Base-by-base conservation (phyloP, 2,797 vertebrate genomes). In the Florisuga fusca region DNA sequence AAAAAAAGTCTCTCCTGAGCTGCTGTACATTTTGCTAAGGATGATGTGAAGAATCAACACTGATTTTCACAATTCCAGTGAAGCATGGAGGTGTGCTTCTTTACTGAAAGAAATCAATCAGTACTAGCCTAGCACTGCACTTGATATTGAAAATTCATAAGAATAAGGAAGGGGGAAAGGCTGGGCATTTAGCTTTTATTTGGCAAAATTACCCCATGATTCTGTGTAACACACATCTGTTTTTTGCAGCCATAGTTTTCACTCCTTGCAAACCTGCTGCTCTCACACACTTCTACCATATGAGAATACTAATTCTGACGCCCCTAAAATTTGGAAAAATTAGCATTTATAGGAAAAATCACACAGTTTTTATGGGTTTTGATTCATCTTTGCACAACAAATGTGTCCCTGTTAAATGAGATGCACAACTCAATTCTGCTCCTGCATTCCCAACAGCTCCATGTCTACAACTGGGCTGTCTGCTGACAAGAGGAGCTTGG, bases 401-500 rank as follows among this genome's bases (percentile, higher is more conserved):
- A 17, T 1, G 9, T 14, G 36, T 27, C 27, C 31, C 38, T 12
- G 3, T n/a, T 53, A 89, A 67, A 64, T 2, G 5, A 66, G 22
- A 86, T 6, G 14, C n/a, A 36, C 69, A 69, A 34, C 19, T 48
- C 5, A 0, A 21, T 43, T 55, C 48, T 45, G 53, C 27, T 51
- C 21, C 72, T 2, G 2, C 18, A 26, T 33, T 87, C 46, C 73
- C 21, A 33, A 43, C 22, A 72, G 48, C 50, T 62, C 22, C 45
- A 12, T 4, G 22, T 23, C 71, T n/a, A 48, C 45, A 48, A 2
- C 21, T 15, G 11, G 45, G 38, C 34, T 29, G 64, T 12, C 33
- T n/a, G 71, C 25, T 16, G 55, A 27, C 0, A 0, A 59, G 27
- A 36, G 31, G 31, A 57, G 48, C 15, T 54, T 2, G 15, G 23